Evolutionary conservation across 1,140 invertebrate genomes (phyloP).

Genomic region (Diorhabda carinulata): DNA sequence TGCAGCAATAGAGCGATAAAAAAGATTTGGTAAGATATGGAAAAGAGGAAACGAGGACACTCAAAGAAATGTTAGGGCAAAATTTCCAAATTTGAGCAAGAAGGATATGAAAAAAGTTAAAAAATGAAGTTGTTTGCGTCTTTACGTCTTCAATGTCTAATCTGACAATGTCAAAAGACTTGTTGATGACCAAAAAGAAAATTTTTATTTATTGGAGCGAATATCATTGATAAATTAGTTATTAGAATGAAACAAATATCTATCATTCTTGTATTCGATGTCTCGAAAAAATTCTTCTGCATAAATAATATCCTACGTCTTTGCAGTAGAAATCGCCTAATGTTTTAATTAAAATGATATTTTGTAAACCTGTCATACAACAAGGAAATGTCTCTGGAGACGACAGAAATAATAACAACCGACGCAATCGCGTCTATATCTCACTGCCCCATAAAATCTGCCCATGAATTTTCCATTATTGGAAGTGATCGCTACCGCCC

Average conservation of each 20-base stretch:
- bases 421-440: background rate
- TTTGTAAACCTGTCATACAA: background rate
- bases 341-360: background rate
- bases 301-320: background rate
- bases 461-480: conserved; percentile 1
- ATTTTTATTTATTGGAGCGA: too few relatives aligned
- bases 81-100: too few relatives aligned
- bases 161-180: too few relatives aligned
- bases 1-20: too few relatives aligned
- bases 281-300: background rate
- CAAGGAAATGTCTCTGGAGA: background rate
- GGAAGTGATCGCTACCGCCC: conserved; percentile 1
- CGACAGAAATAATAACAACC: background rate
- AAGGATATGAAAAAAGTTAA: too few relatives aligned
- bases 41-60: too few relatives aligned
- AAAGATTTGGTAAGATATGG: too few relatives aligned
- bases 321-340: too few relatives aligned
- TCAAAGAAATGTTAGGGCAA: too few relatives aligned
- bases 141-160: too few relatives aligned
- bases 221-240: background rate
- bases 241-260: background rate
- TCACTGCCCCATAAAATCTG: background rate
- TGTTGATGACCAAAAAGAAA: too few relatives aligned
- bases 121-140: too few relatives aligned
- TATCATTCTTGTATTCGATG: background rate